Evolutionary conservation across 2,113 vertebrate genomes (phyloP).

Genomic region (Lasiurus cinereus): DNA sequence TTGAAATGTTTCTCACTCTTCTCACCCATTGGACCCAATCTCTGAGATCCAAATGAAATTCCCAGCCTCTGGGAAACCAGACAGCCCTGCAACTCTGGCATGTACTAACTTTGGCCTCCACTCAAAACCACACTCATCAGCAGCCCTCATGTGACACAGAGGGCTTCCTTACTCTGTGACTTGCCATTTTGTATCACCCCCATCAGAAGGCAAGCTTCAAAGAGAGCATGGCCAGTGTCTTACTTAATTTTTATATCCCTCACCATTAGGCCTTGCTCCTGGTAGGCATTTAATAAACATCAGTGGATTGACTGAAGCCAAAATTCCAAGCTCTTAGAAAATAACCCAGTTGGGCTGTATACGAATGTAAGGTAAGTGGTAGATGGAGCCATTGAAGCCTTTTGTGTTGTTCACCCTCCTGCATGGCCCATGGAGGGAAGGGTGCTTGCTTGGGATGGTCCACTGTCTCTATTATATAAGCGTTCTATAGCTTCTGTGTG

Average conservation of each 20-base stretch:
- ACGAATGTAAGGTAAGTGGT: not conserved
- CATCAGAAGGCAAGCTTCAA: not conserved
- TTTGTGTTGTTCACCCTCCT: not conserved
- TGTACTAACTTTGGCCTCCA: not conserved
- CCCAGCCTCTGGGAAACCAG: slow-evolving; percentile 37
- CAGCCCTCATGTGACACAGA: not conserved
- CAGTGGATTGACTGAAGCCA: not conserved
- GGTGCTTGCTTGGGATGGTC: not conserved
- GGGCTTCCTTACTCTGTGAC: not conserved
- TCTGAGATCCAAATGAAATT: slow-evolving; percentile 57
- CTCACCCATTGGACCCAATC: slow-evolving; percentile 1
- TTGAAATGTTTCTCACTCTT: slow-evolving; percentile 4
- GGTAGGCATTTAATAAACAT: slow-evolving; percentile 22
- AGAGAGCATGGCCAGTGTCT: not conserved
- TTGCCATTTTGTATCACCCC: not conserved
- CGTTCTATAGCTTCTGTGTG: not conserved
- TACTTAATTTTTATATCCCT: not conserved
- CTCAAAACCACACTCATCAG: not conserved
- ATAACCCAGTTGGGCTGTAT: not conserved
- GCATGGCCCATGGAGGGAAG: not conserved
- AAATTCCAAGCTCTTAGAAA: slow-evolving; percentile 42
- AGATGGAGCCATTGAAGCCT: not conserved
- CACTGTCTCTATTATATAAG: not conserved
- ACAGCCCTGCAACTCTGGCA: not conserved
- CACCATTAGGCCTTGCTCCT: not conserved